Evolutionary conservation across 2,888 invertebrate genomes (phyloP), one percentile per base, ranked within the genome.

Genomic region (Cantharis lateralis): DNA sequence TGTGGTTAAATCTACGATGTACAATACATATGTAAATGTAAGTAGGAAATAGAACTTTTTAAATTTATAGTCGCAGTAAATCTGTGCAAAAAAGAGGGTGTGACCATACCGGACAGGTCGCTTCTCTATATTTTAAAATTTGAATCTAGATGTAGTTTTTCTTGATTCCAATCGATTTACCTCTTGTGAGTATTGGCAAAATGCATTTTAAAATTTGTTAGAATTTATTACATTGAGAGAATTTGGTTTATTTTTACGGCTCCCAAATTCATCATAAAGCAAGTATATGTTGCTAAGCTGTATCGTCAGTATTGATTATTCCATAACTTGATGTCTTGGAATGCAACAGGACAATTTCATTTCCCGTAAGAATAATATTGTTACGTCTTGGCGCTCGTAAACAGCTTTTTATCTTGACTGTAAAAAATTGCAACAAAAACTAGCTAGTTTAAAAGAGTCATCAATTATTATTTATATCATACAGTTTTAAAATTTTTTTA

Each of bases 311-410:
- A 77, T 77, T 71, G 77, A 77, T 66, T 74, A 62, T 62, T 77
- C 74, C 62, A 73, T 70, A 77, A 74, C 74, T 71, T 63, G 68
- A 74, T 74, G 71, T 62, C 71, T 69, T 68, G 68, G 74, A 77
- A 77, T 77, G 77, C 77, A 77, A 77, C 77, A 77, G 74, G 77
- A 77, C 77, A 77, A 74, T 77, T 77, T 71, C 74, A 77, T 74
- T 74, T 77, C 77, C 77, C 74, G 68, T 63, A 77, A 74, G 77
- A 68, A 71, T 74, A 77, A 74, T 77, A 77, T 74, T 74, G 74
- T 71, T 77, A 68, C 71, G 71, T 77, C 74, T 71, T 74, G 32
- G 68, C 68, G 68, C 66, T 62, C 77, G 74, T 77, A 77, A 77
- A 77, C 77, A 77, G 77, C 74, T 77, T 74, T 77, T 77, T 77